A percentile compares a stretch with the other conserved stretches of the same genome.
Conservation (phyloP, 2,113 vertebrate species). For the Lasiurus borealis region DNA sequence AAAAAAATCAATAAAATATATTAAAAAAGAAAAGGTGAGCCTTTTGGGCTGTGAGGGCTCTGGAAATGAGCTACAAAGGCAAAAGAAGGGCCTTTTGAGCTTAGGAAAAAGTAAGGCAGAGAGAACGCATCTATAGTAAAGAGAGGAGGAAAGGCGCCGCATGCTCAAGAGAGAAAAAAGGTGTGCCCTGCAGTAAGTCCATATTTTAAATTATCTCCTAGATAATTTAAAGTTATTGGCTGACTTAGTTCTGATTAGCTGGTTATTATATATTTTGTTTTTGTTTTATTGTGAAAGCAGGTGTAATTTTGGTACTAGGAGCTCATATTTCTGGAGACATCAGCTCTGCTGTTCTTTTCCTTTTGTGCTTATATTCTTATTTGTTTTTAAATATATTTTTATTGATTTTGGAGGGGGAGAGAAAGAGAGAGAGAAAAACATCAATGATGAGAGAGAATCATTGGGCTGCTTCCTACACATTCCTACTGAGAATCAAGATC, state of each 20-base stretch:
- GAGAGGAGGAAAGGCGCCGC: neutral
- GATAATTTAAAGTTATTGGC: conserved; percentile 31
- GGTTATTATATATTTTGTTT: conserved; percentile 7
- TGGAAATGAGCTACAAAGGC: neutral
- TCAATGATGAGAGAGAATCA: too few relatives aligned
- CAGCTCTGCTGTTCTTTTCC: neutral
- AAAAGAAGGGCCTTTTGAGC: neutral
- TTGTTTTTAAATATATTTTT: too few relatives aligned
- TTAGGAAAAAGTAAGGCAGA: neutral
- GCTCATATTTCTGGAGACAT: neutral
- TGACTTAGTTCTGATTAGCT: conserved; percentile 8
- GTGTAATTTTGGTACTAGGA: neutral
- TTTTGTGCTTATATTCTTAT: neutral
- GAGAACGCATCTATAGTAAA: neutral
- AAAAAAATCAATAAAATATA: too few relatives aligned
- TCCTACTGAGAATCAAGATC: too few relatives aligned
- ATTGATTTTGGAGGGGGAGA: too few relatives aligned
- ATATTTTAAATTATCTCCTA: neutral
- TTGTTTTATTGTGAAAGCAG: conserved; percentile 45
- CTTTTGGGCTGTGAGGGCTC: neutral
- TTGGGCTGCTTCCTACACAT: too few relatives aligned
- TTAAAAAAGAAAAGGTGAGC: neutral
- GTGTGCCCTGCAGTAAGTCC: neutral
- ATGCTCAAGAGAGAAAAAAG: too few relatives aligned
- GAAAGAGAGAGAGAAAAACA: too few relatives aligned